phyloP scores from a whole-genome alignment of 2,113 vertebrate genomes.

The Megalops atlanticus region DNA sequence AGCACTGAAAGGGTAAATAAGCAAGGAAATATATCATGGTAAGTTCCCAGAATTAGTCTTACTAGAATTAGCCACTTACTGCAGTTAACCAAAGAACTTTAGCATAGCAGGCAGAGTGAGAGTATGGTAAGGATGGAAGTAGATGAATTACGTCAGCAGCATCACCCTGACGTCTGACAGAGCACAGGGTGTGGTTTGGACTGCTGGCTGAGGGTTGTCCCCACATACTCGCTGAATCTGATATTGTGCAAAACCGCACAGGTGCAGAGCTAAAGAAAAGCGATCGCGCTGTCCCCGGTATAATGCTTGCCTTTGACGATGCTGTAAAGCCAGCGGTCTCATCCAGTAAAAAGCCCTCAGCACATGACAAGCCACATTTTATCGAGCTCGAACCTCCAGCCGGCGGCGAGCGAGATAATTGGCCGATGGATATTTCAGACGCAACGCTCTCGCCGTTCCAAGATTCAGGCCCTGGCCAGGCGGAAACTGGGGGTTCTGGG shows the following conservation, averaged over 20 bases:
- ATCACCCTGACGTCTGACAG: no score
- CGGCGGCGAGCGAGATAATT: conserved; percentile 46
- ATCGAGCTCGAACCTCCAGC: conserved; percentile 34
- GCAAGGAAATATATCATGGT: background rate
- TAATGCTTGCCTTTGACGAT: background rate
- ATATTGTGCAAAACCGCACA: background rate
- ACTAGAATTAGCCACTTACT: no score
- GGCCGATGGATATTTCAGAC: conserved; percentile 58
- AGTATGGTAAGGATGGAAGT: background rate
- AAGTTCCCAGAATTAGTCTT: background rate
- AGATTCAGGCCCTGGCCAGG: conserved; percentile 52
- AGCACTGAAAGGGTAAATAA: background rate
- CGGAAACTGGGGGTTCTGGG: conserved; percentile 65
- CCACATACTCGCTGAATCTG: background rate
- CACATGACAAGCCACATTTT: conserved; percentile 40
- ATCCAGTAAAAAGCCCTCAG: conserved; percentile 25
- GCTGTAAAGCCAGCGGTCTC: background rate
- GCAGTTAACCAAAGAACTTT: no score
- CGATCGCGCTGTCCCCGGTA: background rate
- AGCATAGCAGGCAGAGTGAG: no score
- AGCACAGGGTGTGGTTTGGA: background rate
- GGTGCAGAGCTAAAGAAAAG: background rate
- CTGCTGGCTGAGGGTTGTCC: background rate
- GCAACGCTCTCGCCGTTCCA: conserved; percentile 34
- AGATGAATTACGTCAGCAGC: no score